Conservation (phyloP, 2,888 invertebrate genomes). For the Lamellibrachia satsuma region DNA sequence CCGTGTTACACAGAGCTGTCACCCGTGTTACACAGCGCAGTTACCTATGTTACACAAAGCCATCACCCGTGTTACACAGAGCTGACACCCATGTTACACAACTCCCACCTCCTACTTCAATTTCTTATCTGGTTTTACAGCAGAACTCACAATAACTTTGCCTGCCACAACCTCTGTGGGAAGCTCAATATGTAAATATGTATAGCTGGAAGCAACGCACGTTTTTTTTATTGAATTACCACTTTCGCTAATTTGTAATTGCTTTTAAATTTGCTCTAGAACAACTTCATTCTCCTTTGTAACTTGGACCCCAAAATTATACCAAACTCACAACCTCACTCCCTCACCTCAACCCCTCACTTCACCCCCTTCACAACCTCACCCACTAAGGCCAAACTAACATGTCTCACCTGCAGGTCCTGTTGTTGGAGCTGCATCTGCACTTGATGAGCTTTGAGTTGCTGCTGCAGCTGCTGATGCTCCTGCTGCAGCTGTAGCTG, state of each 20-base stretch:
- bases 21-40: too few relatives aligned
- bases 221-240: too few relatives aligned
- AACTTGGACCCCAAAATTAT: neutral
- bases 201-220: too few relatives aligned
- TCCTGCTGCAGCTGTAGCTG: constrained; percentile 49
- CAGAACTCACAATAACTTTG: too few relatives aligned
- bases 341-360: too few relatives aligned
- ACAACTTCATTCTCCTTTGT: neutral
- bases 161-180: too few relatives aligned
- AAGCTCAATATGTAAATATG: too few relatives aligned
- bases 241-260: neutral
- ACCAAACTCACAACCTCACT: too few relatives aligned
- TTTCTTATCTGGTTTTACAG: too few relatives aligned
- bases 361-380: constrained; percentile 17
- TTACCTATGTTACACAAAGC: too few relatives aligned
- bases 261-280: neutral
- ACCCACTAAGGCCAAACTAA: constrained; percentile 33
- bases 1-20: too few relatives aligned
- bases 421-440: constrained; percentile 53
- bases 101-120: neutral
- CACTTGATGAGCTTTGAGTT: constrained; percentile 65
- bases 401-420: constrained; percentile 37
- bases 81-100: neutral
- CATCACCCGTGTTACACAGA: too few relatives aligned
- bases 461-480: constrained; percentile 63